Evolutionary conservation across 2,888 invertebrate species (phyloP), one percentile per base, ranked within the genome.

Genomic region (Strigamia crassipes): DNA sequence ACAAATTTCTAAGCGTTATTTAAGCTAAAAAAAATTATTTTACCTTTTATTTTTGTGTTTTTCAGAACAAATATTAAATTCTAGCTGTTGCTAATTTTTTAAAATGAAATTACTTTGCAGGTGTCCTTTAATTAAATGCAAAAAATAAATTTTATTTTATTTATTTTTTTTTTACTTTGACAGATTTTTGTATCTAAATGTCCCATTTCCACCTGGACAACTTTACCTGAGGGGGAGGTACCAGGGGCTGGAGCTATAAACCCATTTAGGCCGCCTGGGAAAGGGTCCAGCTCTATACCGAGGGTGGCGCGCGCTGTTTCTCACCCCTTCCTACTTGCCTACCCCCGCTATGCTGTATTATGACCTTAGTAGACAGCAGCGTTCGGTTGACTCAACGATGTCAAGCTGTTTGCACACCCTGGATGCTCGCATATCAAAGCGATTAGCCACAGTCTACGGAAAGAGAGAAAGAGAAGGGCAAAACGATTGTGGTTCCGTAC

Each of bases 201-300:
- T 73, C 15, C 15, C 8, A 9, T 73, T 73, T 73, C 31, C 73
- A 73, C 73, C 73, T 73, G 73, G 73, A 73, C 73, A 73, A 73
- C 8, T 73, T 73, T 73, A 73, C 73, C 73, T 73, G 73, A 73
- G 73, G 31, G 73, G 73, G 73, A 73, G 73, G 73, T 27, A 31
- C 73, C 73, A 73, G 73, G 73, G 73, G 73, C 73, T 15, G 73
- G 73, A 73, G 73, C 73, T 73, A 27, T 73, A 73, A 73, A 73
- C 73, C 73, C 73, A 73, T 73, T 73, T 73, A 73, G 73, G 27
- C 73, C 73, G 27, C 73, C 73, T 73, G 73, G 73, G 73, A 73
- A 73, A 73, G 31, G 27, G n/a, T 12, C 31, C 31, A 31, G n/a
- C 46, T 46, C 46, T 46, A 4, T 56, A 56, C 56, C 9, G 56